Evolutionary conservation across 2,797 vertebrate species (phyloP).

Genomic region (Chelidonichthys spinosus): DNA sequence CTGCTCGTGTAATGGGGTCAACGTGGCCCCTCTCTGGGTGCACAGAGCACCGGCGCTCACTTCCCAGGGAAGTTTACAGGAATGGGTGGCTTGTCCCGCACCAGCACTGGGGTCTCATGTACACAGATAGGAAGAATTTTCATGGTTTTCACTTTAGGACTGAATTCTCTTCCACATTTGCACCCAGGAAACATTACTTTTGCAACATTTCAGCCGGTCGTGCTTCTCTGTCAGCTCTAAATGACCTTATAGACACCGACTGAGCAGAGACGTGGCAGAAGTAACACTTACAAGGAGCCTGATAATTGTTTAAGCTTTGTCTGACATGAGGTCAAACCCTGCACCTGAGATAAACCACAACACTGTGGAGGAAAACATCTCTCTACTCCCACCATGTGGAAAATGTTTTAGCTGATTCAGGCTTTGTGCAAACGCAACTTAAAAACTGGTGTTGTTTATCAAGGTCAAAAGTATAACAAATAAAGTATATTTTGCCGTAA

Average conservation of each 20-base stretch:
- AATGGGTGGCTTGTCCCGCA: constrained; percentile 48
- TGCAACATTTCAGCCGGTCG: background rate
- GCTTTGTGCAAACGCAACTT: background rate
- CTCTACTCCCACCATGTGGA: constrained; percentile 69
- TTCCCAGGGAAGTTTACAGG: constrained; percentile 66
- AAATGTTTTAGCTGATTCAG: constrained; percentile 1
- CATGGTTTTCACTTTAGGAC: background rate
- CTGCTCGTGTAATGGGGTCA: constrained; percentile 81
- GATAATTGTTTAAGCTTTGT: constrained; percentile 35
- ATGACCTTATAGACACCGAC: background rate
- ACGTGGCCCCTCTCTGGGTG: constrained; percentile 69
- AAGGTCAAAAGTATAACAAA: background rate
- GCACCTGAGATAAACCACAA: constrained; percentile 47
- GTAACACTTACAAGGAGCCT: background rate
- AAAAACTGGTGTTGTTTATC: background rate
- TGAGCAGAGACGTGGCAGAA: constrained; percentile 6
- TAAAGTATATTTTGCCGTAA: background rate
- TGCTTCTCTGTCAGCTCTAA: background rate
- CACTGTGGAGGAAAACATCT: constrained; percentile 7
- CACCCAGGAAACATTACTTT: too few species aligned
- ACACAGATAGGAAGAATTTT: constrained; percentile 46
- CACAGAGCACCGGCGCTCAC: constrained; percentile 58
- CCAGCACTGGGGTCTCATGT: constrained; percentile 30
- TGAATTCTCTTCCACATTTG: too few species aligned
- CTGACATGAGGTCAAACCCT: constrained; percentile 21